Conservation (phyloP, 2,888 invertebrate genomes). For the Eupsilia transversa region DNA sequence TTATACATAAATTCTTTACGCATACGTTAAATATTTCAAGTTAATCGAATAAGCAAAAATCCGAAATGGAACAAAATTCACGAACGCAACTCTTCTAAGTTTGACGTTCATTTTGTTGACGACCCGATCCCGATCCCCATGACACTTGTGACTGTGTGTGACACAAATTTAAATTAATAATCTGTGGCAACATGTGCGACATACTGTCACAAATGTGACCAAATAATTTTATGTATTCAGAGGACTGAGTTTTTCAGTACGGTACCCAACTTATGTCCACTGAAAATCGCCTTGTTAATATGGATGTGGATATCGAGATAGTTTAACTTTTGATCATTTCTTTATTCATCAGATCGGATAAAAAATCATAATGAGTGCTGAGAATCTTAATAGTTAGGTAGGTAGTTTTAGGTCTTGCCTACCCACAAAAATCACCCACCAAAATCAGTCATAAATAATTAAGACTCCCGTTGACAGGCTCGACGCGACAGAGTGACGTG, state of each 20-base stretch:
- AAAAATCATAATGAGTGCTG: background rate
- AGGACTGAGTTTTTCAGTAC: background rate
- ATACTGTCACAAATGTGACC: slow-evolving; percentile 21
- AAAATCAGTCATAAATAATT: background rate
- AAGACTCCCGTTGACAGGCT: no score
- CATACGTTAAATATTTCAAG: background rate
- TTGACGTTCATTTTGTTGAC: background rate
- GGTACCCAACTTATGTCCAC: background rate
- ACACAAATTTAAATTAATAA: background rate
- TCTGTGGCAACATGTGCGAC: slow-evolving; percentile 40
- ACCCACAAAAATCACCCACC: background rate
- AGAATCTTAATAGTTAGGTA: no score
- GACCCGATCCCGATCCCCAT: background rate
- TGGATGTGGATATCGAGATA: background rate
- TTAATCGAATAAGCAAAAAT: background rate
- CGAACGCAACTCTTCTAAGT: background rate
- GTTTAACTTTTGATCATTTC: background rate
- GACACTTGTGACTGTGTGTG: background rate
- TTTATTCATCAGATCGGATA: background rate
- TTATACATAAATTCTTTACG: background rate
- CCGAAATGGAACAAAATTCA: background rate
- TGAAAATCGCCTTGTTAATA: background rate
- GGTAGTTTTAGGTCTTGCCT: background rate
- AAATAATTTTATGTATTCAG: slow-evolving; percentile 4
- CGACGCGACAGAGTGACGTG: no score